Evolutionary conservation across 2,113 vertebrate species (phyloP).

Genomic region (Pandion haliaetus): DNA sequence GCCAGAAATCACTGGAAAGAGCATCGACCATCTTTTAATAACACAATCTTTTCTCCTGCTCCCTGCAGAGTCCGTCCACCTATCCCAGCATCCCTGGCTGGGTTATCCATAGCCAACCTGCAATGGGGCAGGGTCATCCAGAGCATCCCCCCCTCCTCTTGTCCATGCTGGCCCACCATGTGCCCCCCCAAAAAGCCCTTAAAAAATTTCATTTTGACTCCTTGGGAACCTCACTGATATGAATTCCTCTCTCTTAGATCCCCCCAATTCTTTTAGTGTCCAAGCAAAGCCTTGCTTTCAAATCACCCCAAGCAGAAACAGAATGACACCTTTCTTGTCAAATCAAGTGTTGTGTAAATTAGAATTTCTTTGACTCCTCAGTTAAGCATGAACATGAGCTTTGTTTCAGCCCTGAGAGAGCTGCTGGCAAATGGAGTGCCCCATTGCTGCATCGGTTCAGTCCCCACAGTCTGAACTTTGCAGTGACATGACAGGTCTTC

Average conservation of each 20-base stretch:
- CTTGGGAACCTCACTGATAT: neutral
- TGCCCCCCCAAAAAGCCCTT: neutral
- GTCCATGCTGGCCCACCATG: neutral
- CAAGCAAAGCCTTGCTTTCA: neutral
- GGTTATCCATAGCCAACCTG: too few relatives aligned
- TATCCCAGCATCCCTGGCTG: neutral
- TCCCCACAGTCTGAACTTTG: neutral
- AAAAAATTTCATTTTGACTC: neutral
- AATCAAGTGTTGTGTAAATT: neutral
- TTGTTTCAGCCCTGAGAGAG: neutral
- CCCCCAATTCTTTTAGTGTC: neutral
- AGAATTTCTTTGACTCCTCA: neutral
- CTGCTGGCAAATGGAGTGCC: neutral
- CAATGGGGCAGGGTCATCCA: too few relatives aligned
- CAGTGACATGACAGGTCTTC: neutral
- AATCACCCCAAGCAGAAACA: neutral
- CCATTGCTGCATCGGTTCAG: neutral
- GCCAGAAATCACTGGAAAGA: neutral
- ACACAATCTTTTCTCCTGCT: neutral
- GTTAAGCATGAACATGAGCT: neutral
- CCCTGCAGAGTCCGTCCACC: neutral
- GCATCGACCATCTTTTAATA: neutral
- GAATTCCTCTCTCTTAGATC: neutral
- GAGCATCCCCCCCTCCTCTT: neutral
- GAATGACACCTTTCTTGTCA: neutral